phyloP scores from a whole-genome alignment of 2,113 vertebrate species.

The Pyrgilauda ruficollis region DNA sequence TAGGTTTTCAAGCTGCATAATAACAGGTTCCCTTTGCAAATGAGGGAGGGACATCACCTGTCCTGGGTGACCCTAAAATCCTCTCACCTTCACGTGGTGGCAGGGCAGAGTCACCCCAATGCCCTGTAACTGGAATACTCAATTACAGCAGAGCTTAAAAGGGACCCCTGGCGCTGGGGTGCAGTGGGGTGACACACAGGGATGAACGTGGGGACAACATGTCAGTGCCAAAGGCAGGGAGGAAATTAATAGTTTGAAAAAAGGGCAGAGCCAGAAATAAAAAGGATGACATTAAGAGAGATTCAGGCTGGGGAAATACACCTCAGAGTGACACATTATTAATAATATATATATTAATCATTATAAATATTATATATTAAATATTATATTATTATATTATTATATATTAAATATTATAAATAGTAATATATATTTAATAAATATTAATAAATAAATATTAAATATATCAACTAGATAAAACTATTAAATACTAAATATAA shows the following conservation, averaged over 20 bases:
- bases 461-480: no score
- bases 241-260: background rate
- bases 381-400: no score
- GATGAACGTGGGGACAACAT: background rate
- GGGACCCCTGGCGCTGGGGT: background rate
- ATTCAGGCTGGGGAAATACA: background rate
- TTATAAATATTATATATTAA: no score
- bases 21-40: background rate
- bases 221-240: background rate
- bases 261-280: background rate
- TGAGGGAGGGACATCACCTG: background rate
- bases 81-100: background rate
- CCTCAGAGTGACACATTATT: background rate
- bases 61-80: background rate
- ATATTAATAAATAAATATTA: no score
- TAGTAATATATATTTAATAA: no score
- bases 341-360: no score
- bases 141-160: background rate
- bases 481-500: no score
- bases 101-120: background rate
- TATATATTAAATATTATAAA: no score
- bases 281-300: background rate
- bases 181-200: accelerated
- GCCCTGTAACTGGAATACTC: background rate
- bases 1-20: background rate